Conservation (phyloP, 2,113 vertebrate genomes). For the Myodes glareolus region DNA sequence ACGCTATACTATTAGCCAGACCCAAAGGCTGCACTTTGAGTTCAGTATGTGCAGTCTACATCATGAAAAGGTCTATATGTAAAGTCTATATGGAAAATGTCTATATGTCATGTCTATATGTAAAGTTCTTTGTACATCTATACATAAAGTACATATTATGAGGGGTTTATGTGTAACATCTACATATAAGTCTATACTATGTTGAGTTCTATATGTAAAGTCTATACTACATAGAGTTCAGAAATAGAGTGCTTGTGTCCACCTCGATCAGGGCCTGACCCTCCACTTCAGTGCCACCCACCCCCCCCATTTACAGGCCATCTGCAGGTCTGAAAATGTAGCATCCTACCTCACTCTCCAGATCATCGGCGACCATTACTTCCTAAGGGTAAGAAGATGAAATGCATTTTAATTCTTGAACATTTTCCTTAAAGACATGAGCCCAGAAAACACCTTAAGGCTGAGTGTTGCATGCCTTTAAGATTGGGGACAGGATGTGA, state of each 20-base stretch:
- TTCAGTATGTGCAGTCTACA: no score
- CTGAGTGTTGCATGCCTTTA: not conserved
- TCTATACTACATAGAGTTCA: not conserved
- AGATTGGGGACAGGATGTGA: not conserved
- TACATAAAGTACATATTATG: not conserved
- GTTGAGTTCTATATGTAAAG: not conserved
- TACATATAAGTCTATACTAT: not conserved
- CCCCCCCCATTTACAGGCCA: slow-evolving; percentile 7
- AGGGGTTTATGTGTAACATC: not conserved
- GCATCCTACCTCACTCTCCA: slow-evolving; percentile 92
- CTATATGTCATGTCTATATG: not conserved
- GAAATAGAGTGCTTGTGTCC: not conserved
- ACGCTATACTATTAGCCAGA: not conserved
- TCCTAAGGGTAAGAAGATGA: slow-evolving; percentile 87
- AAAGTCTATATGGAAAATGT: not conserved
- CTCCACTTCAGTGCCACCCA: not conserved
- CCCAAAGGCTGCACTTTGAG: not conserved
- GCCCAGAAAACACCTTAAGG: not conserved
- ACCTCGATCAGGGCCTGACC: not conserved
- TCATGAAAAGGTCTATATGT: no score
- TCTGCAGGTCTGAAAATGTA: not conserved
- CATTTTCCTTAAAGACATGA: slow-evolving; percentile 2
- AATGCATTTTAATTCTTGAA: slow-evolving; percentile 57
- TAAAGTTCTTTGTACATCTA: not conserved
- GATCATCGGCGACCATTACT: slow-evolving; percentile 91